Evolutionary conservation across 2,888 invertebrate species (phyloP).

Genomic region (Drosophila mettleri): DNA sequence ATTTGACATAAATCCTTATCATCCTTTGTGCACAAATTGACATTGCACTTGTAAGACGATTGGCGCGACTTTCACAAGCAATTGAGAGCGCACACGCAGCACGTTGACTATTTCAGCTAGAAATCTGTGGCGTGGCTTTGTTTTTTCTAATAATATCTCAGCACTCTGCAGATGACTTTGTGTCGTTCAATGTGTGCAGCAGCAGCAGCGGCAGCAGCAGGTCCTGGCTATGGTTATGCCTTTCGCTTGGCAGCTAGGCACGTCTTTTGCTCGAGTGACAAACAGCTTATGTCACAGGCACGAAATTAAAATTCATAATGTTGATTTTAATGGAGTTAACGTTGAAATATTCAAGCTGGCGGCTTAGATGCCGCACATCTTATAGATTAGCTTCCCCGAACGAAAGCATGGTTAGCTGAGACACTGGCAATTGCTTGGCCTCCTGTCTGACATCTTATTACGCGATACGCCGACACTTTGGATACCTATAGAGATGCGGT

Average conservation of each 20-base stretch:
- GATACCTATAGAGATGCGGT: constrained; percentile 34
- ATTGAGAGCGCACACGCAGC: constrained; percentile 29
- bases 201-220: background rate
- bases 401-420: constrained; percentile 33
- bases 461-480: constrained; percentile 64
- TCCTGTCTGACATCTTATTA: constrained; percentile 63
- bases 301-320: constrained; percentile 75
- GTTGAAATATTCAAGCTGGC: constrained; percentile 65
- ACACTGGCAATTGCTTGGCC: constrained; percentile 42
- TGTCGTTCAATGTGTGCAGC: constrained; percentile 15
- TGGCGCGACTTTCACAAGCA: constrained; percentile 55
- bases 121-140: constrained; percentile 34
- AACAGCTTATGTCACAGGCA: constrained; percentile 30
- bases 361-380: constrained; percentile 59
- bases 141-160: constrained; percentile 27
- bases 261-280: constrained; percentile 28
- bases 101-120: constrained; percentile 10
- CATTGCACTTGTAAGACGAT: constrained; percentile 79
- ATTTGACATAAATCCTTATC: constrained; percentile 79
- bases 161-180: constrained; percentile 18
- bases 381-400: constrained; percentile 66
- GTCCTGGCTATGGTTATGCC: background rate
- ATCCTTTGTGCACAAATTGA: constrained; percentile 79
- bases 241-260: constrained; percentile 19
- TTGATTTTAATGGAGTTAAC: constrained; percentile 66